Percentiles rank a stretch among this genome's conserved stretches.
phyloP scores from a whole-genome alignment of 2,888 invertebrate genomes.

The Hydrotaea cyrtoneurina region DNA sequence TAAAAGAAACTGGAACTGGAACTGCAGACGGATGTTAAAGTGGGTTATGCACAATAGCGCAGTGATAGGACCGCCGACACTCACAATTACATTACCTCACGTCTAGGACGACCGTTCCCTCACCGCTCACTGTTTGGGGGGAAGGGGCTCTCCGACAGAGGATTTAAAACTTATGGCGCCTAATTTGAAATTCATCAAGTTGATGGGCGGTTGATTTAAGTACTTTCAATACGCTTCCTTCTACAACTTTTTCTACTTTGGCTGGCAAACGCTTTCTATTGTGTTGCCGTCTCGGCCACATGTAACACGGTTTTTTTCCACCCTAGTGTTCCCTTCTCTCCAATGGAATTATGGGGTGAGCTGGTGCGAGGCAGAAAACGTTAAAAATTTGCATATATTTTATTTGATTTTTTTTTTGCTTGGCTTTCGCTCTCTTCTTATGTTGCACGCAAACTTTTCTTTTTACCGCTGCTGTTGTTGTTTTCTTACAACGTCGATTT shows the following conservation, averaged over 20 bases:
- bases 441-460: too few relatives aligned
- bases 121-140: too few relatives aligned
- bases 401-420: constrained; percentile 16
- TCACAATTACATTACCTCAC: background rate
- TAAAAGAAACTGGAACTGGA: background rate
- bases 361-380: background rate
- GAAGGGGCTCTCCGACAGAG: too few relatives aligned
- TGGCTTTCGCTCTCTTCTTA: too few relatives aligned
- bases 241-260: background rate
- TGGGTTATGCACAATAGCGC: constrained; percentile 18
- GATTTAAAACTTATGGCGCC: constrained; percentile 33
- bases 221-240: constrained; percentile 3
- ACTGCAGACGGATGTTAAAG: background rate
- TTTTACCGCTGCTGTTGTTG: too few relatives aligned
- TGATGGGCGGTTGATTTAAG: constrained; percentile 48
- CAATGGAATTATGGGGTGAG: too few relatives aligned
- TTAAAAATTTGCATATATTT: constrained; percentile 51
- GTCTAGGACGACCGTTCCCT: too few relatives aligned
- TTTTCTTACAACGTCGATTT: too few relatives aligned
- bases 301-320: too few relatives aligned
- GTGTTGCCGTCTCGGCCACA: background rate
- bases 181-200: constrained; percentile 55
- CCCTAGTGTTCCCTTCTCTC: too few relatives aligned
- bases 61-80: constrained; percentile 5
- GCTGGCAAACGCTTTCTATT: background rate